phyloP scores from a whole-genome alignment of 1,140 invertebrate species.

The Alviniconcha marisindica region DNA sequence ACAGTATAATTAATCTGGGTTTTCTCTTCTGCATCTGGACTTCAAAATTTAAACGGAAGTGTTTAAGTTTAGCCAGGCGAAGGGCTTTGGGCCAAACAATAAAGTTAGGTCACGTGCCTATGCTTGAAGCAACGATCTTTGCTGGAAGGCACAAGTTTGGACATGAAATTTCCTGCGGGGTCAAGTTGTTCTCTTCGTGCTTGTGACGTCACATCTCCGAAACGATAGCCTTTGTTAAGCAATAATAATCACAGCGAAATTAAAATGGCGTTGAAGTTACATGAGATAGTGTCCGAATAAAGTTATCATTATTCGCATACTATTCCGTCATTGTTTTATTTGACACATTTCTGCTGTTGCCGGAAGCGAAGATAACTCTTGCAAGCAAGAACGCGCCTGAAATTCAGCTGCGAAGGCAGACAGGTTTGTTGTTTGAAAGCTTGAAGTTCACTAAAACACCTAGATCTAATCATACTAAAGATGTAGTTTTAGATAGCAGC shows the following conservation, averaged over 20 bases:
- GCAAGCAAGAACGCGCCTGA: conserved; percentile 18
- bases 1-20: too few species aligned
- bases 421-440: too few species aligned
- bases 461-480: too few species aligned
- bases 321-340: neutral
- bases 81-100: neutral
- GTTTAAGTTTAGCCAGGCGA: neutral
- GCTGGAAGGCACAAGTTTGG: neutral
- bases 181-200: neutral
- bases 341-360: neutral
- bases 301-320: neutral
- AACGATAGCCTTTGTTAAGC: neutral
- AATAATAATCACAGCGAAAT: neutral
- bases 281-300: neutral
- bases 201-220: neutral
- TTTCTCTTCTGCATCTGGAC: too few species aligned
- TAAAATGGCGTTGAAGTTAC: too few species aligned
- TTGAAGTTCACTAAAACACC: too few species aligned
- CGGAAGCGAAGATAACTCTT: conserved; percentile 21
- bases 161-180: neutral
- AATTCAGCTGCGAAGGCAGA: too few species aligned
- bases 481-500: too few species aligned
- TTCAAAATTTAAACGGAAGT: neutral
- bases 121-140: neutral
- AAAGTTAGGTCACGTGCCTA: neutral